Evolutionary conservation across 2,888 invertebrate genomes (phyloP).

Genomic region (Gibbula magus): DNA sequence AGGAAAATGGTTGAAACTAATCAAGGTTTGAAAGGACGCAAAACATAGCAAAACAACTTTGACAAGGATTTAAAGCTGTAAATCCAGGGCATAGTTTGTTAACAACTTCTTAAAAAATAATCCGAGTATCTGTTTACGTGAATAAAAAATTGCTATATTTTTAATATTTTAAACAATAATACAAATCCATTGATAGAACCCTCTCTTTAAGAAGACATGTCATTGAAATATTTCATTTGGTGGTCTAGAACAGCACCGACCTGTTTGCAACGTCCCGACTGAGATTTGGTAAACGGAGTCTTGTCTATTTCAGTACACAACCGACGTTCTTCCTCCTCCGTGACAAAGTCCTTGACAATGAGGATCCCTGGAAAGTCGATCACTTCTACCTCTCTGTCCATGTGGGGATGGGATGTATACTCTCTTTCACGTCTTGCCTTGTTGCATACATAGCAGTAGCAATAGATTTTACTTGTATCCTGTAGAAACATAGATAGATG

Average conservation of each 20-base stretch:
- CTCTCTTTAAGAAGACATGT: too few relatives aligned
- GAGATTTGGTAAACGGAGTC: slow-evolving; percentile 91
- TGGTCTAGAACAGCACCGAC: slow-evolving; percentile 70
- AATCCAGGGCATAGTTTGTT: too few relatives aligned
- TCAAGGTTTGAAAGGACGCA: too few relatives aligned
- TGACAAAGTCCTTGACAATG: slow-evolving; percentile 82
- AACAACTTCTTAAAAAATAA: too few relatives aligned
- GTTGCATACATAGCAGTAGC: slow-evolving; percentile 54
- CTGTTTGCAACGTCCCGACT: slow-evolving; percentile 96
- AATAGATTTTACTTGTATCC: slow-evolving; percentile 30
- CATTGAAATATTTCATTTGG: too few relatives aligned
- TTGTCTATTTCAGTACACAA: slow-evolving; percentile 84
- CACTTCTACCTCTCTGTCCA: slow-evolving; percentile 47
- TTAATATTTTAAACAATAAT: too few relatives aligned
- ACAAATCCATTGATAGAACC: too few relatives aligned
- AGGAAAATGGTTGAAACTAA: too few relatives aligned
- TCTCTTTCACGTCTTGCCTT: slow-evolving; percentile 45
- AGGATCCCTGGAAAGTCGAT: slow-evolving; percentile 69
- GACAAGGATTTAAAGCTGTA: too few relatives aligned
- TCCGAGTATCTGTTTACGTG: too few relatives aligned
- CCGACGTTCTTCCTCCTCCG: slow-evolving; percentile 79
- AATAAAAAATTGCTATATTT: too few relatives aligned
- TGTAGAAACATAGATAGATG: slow-evolving; percentile 26
- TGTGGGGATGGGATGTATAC: slow-evolving; percentile 31
- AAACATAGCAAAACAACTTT: too few relatives aligned